Evolutionary conservation across 2,113 vertebrate genomes (phyloP).

Genomic region (Galbula dea): DNA sequence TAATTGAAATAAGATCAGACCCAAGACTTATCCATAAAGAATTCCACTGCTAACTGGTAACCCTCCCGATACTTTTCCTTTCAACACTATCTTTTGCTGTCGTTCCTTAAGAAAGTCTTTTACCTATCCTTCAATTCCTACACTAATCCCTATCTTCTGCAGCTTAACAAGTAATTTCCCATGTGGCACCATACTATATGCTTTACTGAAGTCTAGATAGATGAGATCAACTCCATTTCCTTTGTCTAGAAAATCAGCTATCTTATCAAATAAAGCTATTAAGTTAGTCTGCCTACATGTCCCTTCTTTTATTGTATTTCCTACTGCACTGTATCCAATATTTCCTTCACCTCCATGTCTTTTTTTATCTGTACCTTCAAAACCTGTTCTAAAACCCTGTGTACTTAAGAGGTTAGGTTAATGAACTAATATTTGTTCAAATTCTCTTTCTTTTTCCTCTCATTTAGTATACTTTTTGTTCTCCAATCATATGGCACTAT

Average conservation of each 20-base stretch:
- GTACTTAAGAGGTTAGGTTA: neutral
- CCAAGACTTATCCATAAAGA: constrained; percentile 23
- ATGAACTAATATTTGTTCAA: neutral
- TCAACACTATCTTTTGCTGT: constrained; percentile 48
- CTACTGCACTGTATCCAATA: neutral
- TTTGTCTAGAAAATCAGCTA: constrained; percentile 61
- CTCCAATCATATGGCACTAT: neutral
- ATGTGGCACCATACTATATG: neutral
- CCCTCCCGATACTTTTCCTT: neutral
- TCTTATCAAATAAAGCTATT: constrained; percentile 54
- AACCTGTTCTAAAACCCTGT: neutral
- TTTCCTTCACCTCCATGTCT: neutral
- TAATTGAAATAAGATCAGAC: constrained; percentile 42
- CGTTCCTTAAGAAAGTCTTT: constrained; percentile 10
- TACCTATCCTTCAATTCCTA: constrained; percentile 45
- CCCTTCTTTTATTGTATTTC: neutral
- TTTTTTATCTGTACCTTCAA: neutral
- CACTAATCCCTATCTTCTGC: constrained; percentile 57
- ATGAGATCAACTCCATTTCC: constrained; percentile 24
- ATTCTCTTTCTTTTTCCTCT: neutral
- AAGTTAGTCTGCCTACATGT: constrained; percentile 6
- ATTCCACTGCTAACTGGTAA: constrained; percentile 32
- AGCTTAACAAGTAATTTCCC: constrained; percentile 60
- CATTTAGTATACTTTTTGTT: neutral
- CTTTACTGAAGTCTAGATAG: constrained; percentile 5